Evolutionary conservation across 2,797 vertebrate genomes (phyloP).

Genomic region (Aldrovandia affinis): DNA sequence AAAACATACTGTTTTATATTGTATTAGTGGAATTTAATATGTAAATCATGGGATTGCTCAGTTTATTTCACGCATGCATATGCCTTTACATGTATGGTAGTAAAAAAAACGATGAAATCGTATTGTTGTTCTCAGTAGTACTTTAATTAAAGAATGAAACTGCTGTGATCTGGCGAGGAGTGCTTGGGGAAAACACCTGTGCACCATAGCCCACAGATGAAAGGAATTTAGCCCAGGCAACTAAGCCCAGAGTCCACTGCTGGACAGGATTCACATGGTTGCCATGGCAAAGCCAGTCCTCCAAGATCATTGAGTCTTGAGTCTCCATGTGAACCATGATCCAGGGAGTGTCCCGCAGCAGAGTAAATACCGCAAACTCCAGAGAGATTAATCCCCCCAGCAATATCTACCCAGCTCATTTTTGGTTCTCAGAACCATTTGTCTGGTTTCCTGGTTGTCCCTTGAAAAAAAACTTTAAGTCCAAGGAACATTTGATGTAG

Average conservation of each 20-base stretch:
- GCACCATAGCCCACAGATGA: neutral
- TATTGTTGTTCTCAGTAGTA: neutral
- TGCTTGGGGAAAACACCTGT: conserved; percentile 22
- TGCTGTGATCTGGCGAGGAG: neutral
- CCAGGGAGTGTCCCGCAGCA: neutral
- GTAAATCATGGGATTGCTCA: neutral
- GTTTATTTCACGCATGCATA: neutral
- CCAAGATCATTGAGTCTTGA: conserved; percentile 25
- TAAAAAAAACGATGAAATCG: neutral
- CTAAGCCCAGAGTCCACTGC: conserved; percentile 12
- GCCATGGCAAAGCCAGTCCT: conserved; percentile 32
- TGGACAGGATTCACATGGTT: conserved; percentile 35
- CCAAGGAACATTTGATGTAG: too few relatives aligned
- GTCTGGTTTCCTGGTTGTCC: too few relatives aligned
- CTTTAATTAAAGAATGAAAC: conserved; percentile 6
- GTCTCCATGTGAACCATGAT: conserved; percentile 19
- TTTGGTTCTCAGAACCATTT: too few relatives aligned
- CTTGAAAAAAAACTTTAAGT: too few relatives aligned
- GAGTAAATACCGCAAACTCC: neutral
- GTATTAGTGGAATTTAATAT: too few relatives aligned
- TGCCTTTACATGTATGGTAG: neutral
- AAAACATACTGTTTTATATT: too few relatives aligned
- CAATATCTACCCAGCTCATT: too few relatives aligned
- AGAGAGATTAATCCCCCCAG: too few relatives aligned
- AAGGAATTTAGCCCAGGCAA: conserved; percentile 3